Percentiles rank a stretch among this genome's conserved stretches.
Conservation (phyloP, 2,888 invertebrate genomes). For the Teleogryllus oceanicus region DNA sequence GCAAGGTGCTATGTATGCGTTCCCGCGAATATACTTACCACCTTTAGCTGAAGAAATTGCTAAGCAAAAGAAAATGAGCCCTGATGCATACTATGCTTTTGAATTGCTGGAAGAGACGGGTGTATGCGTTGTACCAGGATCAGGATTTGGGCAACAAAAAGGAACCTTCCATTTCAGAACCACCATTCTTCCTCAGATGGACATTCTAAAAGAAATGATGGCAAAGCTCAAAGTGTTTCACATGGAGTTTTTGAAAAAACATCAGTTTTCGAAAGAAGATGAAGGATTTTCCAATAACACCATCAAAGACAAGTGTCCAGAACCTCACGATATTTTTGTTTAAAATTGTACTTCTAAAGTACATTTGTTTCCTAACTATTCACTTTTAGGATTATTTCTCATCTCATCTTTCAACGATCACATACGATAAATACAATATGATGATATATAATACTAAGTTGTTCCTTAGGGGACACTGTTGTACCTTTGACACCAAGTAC, state of each 20-base stretch:
- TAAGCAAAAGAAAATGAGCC: conserved; percentile 63
- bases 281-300: too few species aligned
- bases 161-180: conserved; percentile 95
- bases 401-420: too few species aligned
- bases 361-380: too few species aligned
- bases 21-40: conserved; percentile 81
- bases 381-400: too few species aligned
- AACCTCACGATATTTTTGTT: too few species aligned
- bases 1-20: conserved; percentile 94
- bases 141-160: conserved; percentile 91
- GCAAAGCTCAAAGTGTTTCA: conserved; percentile 80
- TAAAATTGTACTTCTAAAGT: too few species aligned
- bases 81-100: conserved; percentile 93
- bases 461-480: too few species aligned
- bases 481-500: too few species aligned
- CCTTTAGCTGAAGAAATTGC: conserved; percentile 81
- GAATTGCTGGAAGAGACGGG: conserved; percentile 86
- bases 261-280: conserved; percentile 49
- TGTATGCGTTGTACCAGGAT: conserved; percentile 91
- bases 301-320: too few species aligned
- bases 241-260: conserved; percentile 70
- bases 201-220: conserved; percentile 77
- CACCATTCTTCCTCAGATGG: conserved; percentile 89
- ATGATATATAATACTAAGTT: too few species aligned
- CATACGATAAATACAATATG: too few species aligned